These are phyloP conservation scores for Megalopta genalis DNA, from an alignment of 1,140 invertebrate species.

Conservation along the genomic window DNA sequence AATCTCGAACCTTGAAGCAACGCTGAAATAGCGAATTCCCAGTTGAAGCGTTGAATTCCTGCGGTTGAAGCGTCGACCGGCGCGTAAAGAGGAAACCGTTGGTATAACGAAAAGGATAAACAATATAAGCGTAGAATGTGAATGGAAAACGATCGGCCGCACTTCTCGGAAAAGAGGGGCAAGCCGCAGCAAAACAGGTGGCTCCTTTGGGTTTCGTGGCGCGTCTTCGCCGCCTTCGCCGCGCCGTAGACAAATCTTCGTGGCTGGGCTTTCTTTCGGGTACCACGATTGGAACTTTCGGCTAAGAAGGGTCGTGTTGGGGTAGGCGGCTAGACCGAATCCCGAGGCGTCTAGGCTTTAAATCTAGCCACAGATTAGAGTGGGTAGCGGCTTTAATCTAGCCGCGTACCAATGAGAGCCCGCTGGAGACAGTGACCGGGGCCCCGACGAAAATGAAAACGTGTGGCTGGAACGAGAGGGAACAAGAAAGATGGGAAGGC, in stretches of 20 bases:
- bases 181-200: constrained; percentile 19
- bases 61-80: no score
- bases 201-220: constrained; percentile 7
- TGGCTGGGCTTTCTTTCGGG: constrained; percentile 1
- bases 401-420: constrained; percentile 41
- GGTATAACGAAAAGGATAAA: neutral
- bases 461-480: constrained; percentile 13
- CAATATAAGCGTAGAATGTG: neutral
- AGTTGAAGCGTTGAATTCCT: no score
- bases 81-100: no score
- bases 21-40: no score
- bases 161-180: neutral
- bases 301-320: constrained; percentile 48
- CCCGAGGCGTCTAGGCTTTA: constrained; percentile 29
- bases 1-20: no score
- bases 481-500: constrained; percentile 6
- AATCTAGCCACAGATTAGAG: constrained; percentile 59
- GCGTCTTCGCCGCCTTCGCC: neutral
- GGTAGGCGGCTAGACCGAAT: constrained; percentile 54
- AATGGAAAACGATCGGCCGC: neutral
- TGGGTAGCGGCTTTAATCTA: constrained; percentile 50
- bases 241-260: constrained; percentile 5
- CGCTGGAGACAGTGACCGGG: constrained; percentile 7
- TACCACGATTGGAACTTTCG: constrained; percentile 26
- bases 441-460: constrained; percentile 41